Evolutionary conservation across 2,113 vertebrate genomes (phyloP).

Genomic region (Lates calcarifer): DNA sequence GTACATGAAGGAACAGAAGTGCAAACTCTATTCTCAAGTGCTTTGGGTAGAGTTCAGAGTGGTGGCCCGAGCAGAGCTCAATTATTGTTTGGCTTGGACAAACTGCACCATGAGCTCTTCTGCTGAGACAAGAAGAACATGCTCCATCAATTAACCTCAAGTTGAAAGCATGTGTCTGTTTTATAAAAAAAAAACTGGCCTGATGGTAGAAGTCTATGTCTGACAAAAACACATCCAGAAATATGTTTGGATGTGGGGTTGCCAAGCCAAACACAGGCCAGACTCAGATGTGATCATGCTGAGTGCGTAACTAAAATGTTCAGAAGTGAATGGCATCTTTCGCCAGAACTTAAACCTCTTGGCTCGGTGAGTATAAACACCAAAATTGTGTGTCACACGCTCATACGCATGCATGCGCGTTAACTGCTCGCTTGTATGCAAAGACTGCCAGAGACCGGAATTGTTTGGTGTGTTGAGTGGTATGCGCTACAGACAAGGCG

Average conservation of each 20-base stretch:
- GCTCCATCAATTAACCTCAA: conserved; percentile 70
- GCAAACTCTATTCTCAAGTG: conserved; percentile 40
- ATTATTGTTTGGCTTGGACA: conserved; percentile 67
- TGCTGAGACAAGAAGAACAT: conserved; percentile 60
- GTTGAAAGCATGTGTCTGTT: conserved; percentile 65
- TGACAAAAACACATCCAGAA: conserved; percentile 76
- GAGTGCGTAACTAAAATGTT: conserved; percentile 74
- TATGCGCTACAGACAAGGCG: conserved; percentile 52
- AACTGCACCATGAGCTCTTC: conserved; percentile 39
- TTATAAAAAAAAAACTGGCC: conserved; percentile 40
- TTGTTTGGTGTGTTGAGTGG: conserved; percentile 59
- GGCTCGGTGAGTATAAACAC: conserved; percentile 71
- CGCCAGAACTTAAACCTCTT: conserved; percentile 62
- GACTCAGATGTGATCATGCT: conserved; percentile 68
- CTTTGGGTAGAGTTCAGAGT: conserved; percentile 50
- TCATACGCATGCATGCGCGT: conserved; percentile 38
- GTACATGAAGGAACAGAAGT: conserved; percentile 51
- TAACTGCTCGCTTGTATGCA: conserved; percentile 40
- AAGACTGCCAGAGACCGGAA: conserved; percentile 51
- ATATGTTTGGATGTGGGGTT: conserved; percentile 74
- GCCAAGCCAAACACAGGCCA: conserved; percentile 76
- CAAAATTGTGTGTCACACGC: conserved; percentile 60
- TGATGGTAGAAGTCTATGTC: conserved; percentile 43
- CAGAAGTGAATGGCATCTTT: conserved; percentile 67
- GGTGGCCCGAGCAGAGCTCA: conserved; percentile 33